phyloP scores from a whole-genome alignment of 2,888 invertebrate species.

The Tridacna crocea region DNA sequence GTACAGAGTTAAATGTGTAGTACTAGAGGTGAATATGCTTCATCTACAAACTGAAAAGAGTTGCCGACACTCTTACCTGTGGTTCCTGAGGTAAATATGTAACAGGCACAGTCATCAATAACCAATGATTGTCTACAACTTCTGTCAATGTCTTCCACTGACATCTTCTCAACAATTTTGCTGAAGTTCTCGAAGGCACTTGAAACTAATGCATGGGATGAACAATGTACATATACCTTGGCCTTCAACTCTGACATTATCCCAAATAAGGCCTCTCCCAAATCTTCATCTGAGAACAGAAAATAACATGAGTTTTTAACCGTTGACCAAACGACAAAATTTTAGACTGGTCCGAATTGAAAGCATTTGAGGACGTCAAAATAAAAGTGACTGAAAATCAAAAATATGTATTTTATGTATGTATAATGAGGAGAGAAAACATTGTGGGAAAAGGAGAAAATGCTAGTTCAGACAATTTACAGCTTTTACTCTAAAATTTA shows the following conservation, averaged over 20 bases:
- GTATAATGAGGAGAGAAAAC: too few species aligned
- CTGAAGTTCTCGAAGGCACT: slow-evolving; percentile 48
- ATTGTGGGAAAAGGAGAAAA: too few species aligned
- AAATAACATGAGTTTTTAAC: neutral
- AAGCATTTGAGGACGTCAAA: too few species aligned
- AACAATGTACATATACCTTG: slow-evolving; percentile 49
- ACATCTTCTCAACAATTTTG: slow-evolving; percentile 24
- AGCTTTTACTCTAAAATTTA: too few species aligned
- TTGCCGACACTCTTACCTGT: slow-evolving; percentile 60
- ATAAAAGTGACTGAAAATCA: too few species aligned
- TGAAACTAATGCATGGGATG: slow-evolving; percentile 15
- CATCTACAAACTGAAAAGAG: neutral
- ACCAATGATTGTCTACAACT: slow-evolving; percentile 39
- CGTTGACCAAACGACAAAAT: too few species aligned
- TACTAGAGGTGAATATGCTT: too few species aligned
- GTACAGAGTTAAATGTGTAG: too few species aligned
- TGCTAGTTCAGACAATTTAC: too few species aligned
- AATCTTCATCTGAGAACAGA: slow-evolving; percentile 24
- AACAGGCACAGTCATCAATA: slow-evolving; percentile 40
- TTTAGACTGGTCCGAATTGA: too few species aligned
- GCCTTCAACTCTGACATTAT: slow-evolving; percentile 51
- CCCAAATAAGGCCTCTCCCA: slow-evolving; percentile 45
- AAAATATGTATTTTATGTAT: too few species aligned
- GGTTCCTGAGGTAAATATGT: slow-evolving; percentile 72
- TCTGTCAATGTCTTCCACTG: slow-evolving; percentile 41